Percentiles rank a stretch among this genome's conserved stretches.
phyloP scores from a whole-genome alignment of 1,140 invertebrate genomes.

The Phthorimaea operculella region DNA sequence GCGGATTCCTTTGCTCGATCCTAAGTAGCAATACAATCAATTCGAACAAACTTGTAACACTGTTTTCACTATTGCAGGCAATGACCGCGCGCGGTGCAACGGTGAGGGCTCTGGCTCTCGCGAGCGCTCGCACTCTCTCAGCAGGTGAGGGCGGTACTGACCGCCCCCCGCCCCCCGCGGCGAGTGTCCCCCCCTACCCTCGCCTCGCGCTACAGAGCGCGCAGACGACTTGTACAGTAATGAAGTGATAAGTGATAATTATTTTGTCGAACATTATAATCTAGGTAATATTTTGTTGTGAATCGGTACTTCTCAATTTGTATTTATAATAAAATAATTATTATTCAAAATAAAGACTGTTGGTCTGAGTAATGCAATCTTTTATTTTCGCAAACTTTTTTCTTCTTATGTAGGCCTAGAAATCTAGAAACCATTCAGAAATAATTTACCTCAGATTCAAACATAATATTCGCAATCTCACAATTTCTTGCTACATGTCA shows the following conservation, averaged over 20 bases:
- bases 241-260: slow-evolving; percentile 62
- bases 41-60: too few relatives aligned
- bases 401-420: too few relatives aligned
- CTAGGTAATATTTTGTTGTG: slow-evolving; percentile 63
- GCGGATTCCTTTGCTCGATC: too few relatives aligned
- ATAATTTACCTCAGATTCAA: too few relatives aligned
- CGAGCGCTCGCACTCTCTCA: slow-evolving; percentile 59
- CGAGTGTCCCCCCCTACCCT: not conserved
- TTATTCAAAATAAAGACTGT: slow-evolving; percentile 62
- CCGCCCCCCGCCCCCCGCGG: slow-evolving; percentile 11
- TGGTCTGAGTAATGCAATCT: slow-evolving; percentile 33
- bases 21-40: too few relatives aligned
- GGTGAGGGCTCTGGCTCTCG: slow-evolving; percentile 45
- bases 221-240: slow-evolving; percentile 47
- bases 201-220: slow-evolving; percentile 10
- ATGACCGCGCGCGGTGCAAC: slow-evolving; percentile 51
- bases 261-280: slow-evolving; percentile 57
- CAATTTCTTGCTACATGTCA: too few relatives aligned
- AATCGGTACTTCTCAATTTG: slow-evolving; percentile 65
- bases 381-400: too few relatives aligned
- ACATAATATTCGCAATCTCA: too few relatives aligned
- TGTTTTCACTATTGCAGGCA: slow-evolving; percentile 50
- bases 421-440: too few relatives aligned
- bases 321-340: slow-evolving; percentile 65
- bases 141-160: slow-evolving; percentile 35